Evolutionary conservation across 1,140 invertebrate species (phyloP).

Genomic region (Glossosoma conforme): DNA sequence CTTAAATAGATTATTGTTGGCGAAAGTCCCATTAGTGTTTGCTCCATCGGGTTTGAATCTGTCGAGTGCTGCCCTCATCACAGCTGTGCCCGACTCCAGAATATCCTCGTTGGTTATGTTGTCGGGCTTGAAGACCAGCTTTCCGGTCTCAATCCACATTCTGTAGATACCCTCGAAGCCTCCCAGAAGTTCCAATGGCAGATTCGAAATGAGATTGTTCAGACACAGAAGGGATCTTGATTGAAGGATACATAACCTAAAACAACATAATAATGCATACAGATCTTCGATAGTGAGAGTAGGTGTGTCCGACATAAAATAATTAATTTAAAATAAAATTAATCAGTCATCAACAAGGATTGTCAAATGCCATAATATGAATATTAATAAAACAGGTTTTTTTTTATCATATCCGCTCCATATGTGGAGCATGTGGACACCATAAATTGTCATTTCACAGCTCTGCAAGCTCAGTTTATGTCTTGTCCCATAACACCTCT

Average conservation of each 20-base stretch:
- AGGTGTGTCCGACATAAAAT: background rate
- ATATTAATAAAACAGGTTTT: no score
- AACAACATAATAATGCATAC: slow-evolving; percentile 32
- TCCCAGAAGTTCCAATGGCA: slow-evolving; percentile 57
- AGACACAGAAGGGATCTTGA: slow-evolving; percentile 59
- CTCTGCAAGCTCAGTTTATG: no score
- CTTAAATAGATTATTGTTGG: slow-evolving; percentile 37
- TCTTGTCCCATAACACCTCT: no score
- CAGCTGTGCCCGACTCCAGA: slow-evolving; percentile 60
- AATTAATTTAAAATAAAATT: no score
- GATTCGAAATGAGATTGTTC: slow-evolving; percentile 59
- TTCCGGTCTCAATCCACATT: slow-evolving; percentile 54
- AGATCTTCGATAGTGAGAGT: no score
- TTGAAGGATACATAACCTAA: slow-evolving; percentile 47
- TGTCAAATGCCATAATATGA: no score
- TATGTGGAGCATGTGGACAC: no score
- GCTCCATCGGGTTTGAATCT: slow-evolving; percentile 43
- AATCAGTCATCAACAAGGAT: no score
- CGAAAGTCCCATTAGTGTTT: slow-evolving; percentile 31
- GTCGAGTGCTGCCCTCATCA: slow-evolving; percentile 59
- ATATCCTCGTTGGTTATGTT: slow-evolving; percentile 45
- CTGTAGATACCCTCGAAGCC: slow-evolving; percentile 51
- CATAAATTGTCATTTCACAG: no score
- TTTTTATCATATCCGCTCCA: no score
- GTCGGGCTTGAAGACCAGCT: slow-evolving; percentile 51